Evolutionary conservation across 1,140 invertebrate species (phyloP), one percentile per base, ranked within the genome.

Genomic region (Oncopeltus fasciatus): DNA sequence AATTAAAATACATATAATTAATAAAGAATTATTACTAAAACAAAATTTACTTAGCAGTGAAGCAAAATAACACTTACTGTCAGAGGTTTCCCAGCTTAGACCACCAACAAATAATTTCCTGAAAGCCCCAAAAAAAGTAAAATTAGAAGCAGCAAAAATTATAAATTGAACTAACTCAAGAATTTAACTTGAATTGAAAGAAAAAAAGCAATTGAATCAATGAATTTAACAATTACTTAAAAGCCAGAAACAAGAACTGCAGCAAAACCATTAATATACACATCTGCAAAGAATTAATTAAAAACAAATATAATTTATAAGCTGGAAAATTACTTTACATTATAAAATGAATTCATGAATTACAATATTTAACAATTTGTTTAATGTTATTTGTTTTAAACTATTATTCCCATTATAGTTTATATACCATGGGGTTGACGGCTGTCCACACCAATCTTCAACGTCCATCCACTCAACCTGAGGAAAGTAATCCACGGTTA

Each of bases 71-170:
- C 73, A 88, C 90, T 91, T 80, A 96, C 93, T 94, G 77, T 96
- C 92, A 74, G 90, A 90, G 21, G 93, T 96, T 81, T 95, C 91
- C 92, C 93, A 96, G 80, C 91, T 95, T 64, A 97, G 78, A 64
- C 92, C 93, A 72, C 94, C 94, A 77, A 96, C 91, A 84, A 97
- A 97, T 67, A 97, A 83, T 84, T 97, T 97, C 80, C 93, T 96
- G 84, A 70, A 85, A 89, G 77, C 71, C 76, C 74, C 74, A 75
- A 76, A 73, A 73, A 68, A 70, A 51, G 26, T 3, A 21, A 26
- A 53, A 26, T 53, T 53, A 53, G 3, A 24, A 24, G 2, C 9
- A 24, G 24, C 26, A 24, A 24, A 14, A 53, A 53, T 24, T 24
- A 12, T 38, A 38, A 38, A 38, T 38, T 14, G 31, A 38, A 38